Evolutionary conservation across 2,888 invertebrate genomes (phyloP).

Genomic region (Nomada goodeniana): DNA sequence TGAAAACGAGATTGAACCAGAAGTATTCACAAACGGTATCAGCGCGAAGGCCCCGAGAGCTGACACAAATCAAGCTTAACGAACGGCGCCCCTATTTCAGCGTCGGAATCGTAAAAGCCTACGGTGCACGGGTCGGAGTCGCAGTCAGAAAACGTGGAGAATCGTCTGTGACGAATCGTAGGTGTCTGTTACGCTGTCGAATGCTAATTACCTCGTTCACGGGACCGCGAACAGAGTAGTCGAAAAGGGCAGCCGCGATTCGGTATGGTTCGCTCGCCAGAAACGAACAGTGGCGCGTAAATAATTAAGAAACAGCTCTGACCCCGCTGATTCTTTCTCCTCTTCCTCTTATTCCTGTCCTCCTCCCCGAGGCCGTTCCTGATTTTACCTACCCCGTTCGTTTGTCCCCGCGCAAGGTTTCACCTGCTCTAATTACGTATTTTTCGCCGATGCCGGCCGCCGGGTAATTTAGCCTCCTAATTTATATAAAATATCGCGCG

Average conservation of each 20-base stretch:
- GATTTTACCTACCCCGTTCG: slow-evolving; percentile 1
- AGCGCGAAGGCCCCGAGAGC: background rate
- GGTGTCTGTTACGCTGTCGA: slow-evolving; percentile 54
- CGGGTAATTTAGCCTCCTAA: slow-evolving; percentile 82
- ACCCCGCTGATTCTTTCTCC: slow-evolving; percentile 5
- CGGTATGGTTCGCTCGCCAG: slow-evolving; percentile 59
- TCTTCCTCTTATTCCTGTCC: slow-evolving; percentile 13
- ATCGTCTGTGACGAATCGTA: slow-evolving; percentile 54
- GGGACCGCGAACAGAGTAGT: slow-evolving; percentile 29
- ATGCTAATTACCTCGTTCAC: slow-evolving; percentile 74
- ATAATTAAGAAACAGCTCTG: slow-evolving; percentile 75
- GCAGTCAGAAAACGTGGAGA: slow-evolving; percentile 13
- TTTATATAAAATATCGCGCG: slow-evolving; percentile 83
- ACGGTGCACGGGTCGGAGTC: background rate
- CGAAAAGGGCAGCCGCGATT: slow-evolving; percentile 68
- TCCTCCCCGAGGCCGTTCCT: slow-evolving; percentile 14
- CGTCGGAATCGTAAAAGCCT: slow-evolving; percentile 26
- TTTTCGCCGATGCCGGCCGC: slow-evolving; percentile 73
- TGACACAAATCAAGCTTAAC: background rate
- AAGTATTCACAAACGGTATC: background rate
- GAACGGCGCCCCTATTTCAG: background rate
- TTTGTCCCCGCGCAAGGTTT: slow-evolving; percentile 57
- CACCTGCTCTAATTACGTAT: slow-evolving; percentile 79
- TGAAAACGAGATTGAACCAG: background rate
- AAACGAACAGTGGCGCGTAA: slow-evolving; percentile 72